A percentile compares a stretch with the other conserved stretches of the same genome.
Evolutionary conservation across 2,113 vertebrate species (phyloP).

Genomic region (Puntigrus tetrazona): DNA sequence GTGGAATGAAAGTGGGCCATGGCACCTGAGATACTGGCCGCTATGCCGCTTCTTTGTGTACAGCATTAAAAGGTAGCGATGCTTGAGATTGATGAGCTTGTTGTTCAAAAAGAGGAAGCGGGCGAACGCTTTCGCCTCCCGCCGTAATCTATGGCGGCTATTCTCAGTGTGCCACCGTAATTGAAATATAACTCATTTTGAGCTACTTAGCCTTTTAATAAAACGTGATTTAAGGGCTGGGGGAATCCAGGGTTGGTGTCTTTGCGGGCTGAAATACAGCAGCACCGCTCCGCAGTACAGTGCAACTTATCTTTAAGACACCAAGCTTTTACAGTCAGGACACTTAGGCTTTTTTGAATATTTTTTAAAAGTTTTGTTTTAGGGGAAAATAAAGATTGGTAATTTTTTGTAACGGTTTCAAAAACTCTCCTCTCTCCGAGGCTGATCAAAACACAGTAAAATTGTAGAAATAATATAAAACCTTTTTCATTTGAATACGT

Average conservation of each 20-base stretch:
- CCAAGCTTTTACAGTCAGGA: neutral
- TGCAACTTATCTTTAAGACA: neutral
- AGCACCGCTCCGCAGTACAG: neutral
- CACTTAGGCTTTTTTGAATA: no score
- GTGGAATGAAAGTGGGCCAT: neutral
- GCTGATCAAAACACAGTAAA: neutral
- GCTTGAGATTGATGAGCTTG: slow-evolving; percentile 31
- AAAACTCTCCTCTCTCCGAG: neutral
- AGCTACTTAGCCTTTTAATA: slow-evolving; percentile 39
- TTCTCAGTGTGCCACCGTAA: slow-evolving; percentile 47
- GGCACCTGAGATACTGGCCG: neutral
- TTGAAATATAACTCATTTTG: slow-evolving; percentile 61
- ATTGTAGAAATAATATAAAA: neutral
- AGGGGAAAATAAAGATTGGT: neutral
- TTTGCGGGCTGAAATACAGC: slow-evolving; percentile 9
- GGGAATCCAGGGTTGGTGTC: neutral
- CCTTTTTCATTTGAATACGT: neutral
- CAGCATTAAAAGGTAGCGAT: neutral
- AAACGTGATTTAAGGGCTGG: slow-evolving; percentile 1
- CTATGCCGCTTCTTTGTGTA: neutral
- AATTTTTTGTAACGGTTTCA: neutral
- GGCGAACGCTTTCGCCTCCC: neutral
- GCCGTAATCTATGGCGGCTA: slow-evolving; percentile 4
- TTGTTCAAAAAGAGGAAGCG: neutral
- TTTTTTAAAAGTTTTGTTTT: neutral